Conservation (phyloP, 2,888 invertebrate genomes). For the Gortyna flavago region DNA sequence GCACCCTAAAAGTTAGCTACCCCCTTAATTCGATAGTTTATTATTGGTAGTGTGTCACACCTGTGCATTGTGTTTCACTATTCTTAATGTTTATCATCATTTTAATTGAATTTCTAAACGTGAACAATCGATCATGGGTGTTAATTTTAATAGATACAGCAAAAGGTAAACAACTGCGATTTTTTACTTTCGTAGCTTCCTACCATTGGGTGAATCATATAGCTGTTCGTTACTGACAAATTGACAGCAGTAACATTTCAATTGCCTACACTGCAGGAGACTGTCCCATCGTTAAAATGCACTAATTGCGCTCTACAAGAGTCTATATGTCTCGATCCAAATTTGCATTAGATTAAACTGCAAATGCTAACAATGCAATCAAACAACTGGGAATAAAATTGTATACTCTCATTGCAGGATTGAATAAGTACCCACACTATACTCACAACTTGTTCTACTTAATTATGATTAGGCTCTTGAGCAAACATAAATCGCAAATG, state of each 20-base stretch:
- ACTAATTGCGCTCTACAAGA: neutral
- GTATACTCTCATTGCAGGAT: slow-evolving; percentile 41
- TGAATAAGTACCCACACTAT: slow-evolving; percentile 60
- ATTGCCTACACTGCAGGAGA: neutral
- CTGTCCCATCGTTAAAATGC: neutral
- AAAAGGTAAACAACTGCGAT: neutral
- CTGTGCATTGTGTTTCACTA: neutral
- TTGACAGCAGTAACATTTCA: neutral
- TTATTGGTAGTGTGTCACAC: neutral
- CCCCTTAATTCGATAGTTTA: neutral
- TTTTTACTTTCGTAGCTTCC: slow-evolving; percentile 1
- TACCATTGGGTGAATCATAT: neutral
- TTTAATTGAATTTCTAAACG: neutral
- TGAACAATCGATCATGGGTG: neutral
- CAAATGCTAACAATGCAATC: slow-evolving; percentile 16
- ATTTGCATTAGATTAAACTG: neutral
- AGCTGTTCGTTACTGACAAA: neutral
- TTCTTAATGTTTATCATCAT: neutral
- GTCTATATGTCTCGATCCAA: slow-evolving; percentile 2
- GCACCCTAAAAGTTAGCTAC: neutral
- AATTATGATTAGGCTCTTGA: slow-evolving; percentile 76
- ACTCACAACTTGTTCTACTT: slow-evolving; percentile 53
- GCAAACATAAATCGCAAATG: slow-evolving; percentile 73
- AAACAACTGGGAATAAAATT: slow-evolving; percentile 43
- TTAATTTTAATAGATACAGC: neutral